Base-by-base conservation (phyloP, 2,888 invertebrate species). In the Acleris sparsana region DNA sequence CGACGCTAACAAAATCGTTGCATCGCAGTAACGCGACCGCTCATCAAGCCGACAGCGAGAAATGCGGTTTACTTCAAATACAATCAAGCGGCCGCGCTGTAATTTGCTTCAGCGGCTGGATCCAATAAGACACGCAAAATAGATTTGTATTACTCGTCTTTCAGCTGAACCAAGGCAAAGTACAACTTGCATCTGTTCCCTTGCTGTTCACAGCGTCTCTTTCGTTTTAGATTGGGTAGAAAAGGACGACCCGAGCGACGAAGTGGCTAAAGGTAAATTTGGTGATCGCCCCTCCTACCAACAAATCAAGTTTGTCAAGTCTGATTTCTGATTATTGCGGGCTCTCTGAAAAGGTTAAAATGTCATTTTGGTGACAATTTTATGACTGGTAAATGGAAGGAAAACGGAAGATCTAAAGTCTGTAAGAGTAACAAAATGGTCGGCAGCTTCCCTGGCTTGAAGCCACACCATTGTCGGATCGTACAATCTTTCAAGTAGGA, bases 1-100 rank as follows among this genome's bases (percentile, higher is more conserved):
- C 52, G 48, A 16, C 16, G 22, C 16, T 29, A 18, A 49, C 57
- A 22, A 33, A 53, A 58, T 22, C 16, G 48, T 11, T 53, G 64
- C 59, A 64, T 7, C 48, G 17, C 33, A 16, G 44, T 33, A 18
- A 58, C 43, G 43, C 59, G 53, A 49, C 25, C 39, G 49, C 33
- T 53, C 53, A 48, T 64, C 59, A 59, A 58, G 39, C 57, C 33
- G 46, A 49, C 53, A n/a, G 53, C 63, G 29, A 53, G 59, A 64
- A 49, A 61, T 65, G 55, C 65, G 61, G 65, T 56, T 65, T 65
- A 52, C 60, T 65, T 65, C 51, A 56, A 65, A 65, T 51, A 65
- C 65, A 65, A 61, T 65, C 65, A 61, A 44, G 44, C 43, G 51
- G 56, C 55, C 46, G 61, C 65, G 49, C 56, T 61, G 65, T 65